Evolutionary conservation across 1,140 invertebrate genomes (phyloP).

Genomic region (Zaprionus camerounensis): DNA sequence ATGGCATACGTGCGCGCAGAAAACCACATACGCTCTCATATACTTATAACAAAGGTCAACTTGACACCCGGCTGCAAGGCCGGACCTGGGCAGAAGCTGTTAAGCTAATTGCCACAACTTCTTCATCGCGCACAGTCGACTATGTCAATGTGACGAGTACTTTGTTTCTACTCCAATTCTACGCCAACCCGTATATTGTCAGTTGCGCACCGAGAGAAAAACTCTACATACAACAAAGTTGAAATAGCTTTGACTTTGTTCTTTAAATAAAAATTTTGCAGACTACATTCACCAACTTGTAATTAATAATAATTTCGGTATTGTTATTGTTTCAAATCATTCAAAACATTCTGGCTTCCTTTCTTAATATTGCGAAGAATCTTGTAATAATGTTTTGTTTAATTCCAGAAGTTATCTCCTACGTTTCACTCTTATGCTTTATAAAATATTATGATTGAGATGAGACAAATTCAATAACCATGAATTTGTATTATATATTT

Average conservation of each 20-base stretch:
- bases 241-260: background rate
- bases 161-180: slow-evolving; percentile 26
- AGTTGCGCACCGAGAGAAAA: slow-evolving; percentile 8
- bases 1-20: slow-evolving; percentile 40
- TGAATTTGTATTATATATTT: too few relatives aligned
- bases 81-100: slow-evolving; percentile 64
- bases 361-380: too few relatives aligned
- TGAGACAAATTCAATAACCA: too few relatives aligned
- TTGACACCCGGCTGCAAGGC: slow-evolving; percentile 55
- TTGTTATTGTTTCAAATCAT: too few relatives aligned
- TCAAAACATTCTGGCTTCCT: too few relatives aligned
- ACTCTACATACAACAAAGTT: background rate
- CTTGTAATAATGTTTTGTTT: too few relatives aligned
- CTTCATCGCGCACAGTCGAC: slow-evolving; percentile 52
- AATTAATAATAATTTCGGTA: too few relatives aligned
- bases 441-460: too few relatives aligned
- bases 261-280: background rate
- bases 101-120: slow-evolving; percentile 78
- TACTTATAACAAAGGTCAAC: slow-evolving; percentile 58
- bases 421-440: too few relatives aligned
- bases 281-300: background rate
- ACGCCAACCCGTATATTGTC: background rate
- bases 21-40: background rate
- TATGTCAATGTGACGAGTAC: slow-evolving; percentile 70
- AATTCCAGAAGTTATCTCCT: too few relatives aligned